Conservation (phyloP, 2,888 invertebrate genomes). For the Rhamnusium bicolor region DNA sequence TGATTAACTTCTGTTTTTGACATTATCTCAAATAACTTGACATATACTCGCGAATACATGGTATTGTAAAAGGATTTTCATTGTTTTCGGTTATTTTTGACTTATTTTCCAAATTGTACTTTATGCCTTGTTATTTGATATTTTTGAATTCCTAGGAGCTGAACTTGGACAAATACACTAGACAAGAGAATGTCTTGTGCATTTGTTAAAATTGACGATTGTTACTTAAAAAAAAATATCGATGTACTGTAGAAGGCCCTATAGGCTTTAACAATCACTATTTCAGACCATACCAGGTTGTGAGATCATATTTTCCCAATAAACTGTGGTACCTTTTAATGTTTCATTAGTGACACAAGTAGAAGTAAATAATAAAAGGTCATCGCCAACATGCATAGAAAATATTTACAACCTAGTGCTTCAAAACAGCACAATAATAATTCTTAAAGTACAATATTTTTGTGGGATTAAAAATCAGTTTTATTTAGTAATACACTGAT, state of each 20-base stretch:
- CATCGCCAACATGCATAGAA: slow-evolving; percentile 19
- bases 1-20: not conserved
- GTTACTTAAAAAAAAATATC: slow-evolving; percentile 57
- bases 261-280: slow-evolving; percentile 65
- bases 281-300: slow-evolving; percentile 68
- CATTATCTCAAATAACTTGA: not conserved
- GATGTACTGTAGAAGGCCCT: slow-evolving; percentile 57
- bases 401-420: slow-evolving; percentile 39
- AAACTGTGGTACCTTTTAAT: slow-evolving; percentile 28
- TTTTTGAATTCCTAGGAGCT: slow-evolving; percentile 37
- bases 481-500: slow-evolving; percentile 12
- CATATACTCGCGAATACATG: not conserved
- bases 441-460: slow-evolving; percentile 46
- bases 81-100: not conserved
- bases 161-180: slow-evolving; percentile 36
- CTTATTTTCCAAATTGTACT: not conserved
- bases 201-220: slow-evolving; percentile 44
- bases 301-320: slow-evolving; percentile 62
- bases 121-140: slow-evolving; percentile 9
- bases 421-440: slow-evolving; percentile 43
- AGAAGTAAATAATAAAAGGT: slow-evolving; percentile 24
- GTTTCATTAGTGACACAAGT: slow-evolving; percentile 19
- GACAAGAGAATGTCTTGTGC: slow-evolving; percentile 31
- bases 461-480: slow-evolving; percentile 16
- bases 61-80: too few species aligned